Base-by-base conservation (phyloP, 2,888 invertebrate genomes). In the Leistus spinibarbis region DNA sequence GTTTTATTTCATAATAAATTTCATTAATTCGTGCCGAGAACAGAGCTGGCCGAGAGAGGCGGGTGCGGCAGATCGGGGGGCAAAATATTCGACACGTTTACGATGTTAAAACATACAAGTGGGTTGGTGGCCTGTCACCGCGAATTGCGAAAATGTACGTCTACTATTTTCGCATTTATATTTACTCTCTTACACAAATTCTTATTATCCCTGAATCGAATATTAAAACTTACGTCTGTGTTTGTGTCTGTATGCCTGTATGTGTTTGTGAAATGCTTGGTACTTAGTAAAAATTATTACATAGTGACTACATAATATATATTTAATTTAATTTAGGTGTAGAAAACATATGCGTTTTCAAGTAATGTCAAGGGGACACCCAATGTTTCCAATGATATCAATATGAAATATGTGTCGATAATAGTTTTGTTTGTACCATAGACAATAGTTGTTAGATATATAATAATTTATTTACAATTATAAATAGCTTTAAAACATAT, bases 1-100 rank as follows among this genome's bases (percentile, higher is more conserved):
- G 80, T 82, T 83, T 83, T 81, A 81, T 82, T 82, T 81, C 80
- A 80, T 77, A 79, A 82, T 82, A 83, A 83, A 83, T 83, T 81
- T 76, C 68, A 76, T 79, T 79, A 77, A 79, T 79, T 78, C 77
- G 40, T 40, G 40, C 40, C 40, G 27, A 7, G 40, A 40, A 5
- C 40, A n/a, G 40, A 40, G 40, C 40, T 40, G n/a, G 40, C 40
- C 13, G 7, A 40, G 40, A 4, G 24, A 64, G 70, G 70, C 71
- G 67, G 69, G 19, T 60, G n/a, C 19, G 69, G 60, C 54, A 17
- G 22, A 16, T 60, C 76, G 77, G 57, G 76, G 73, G 60, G 78
- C 79, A 79, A 81, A 79, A 81, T 81, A 81, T 81, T 80, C 79
- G 81, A 81, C 80, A 78, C 78, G 79, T 82, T 82, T 80, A 82